Conservation (phyloP, 2,797 vertebrate genomes). For the Argyrosomus regius region DNA sequence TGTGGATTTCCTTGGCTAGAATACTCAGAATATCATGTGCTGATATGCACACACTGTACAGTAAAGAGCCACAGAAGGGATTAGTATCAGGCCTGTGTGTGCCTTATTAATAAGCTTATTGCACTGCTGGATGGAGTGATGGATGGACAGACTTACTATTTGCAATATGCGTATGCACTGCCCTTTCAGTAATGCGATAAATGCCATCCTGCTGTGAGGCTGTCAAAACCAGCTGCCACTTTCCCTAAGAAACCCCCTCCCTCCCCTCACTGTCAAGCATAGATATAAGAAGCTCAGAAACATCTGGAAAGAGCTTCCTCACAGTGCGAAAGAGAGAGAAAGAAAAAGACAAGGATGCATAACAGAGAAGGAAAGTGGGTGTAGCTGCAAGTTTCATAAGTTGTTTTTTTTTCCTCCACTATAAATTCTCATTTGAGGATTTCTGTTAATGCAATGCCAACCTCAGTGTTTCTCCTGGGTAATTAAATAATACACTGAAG, state of each 20-base stretch:
- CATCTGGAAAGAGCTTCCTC: constrained; percentile 17
- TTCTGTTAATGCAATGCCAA: background rate
- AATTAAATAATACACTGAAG: background rate
- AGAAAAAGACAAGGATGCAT: background rate
- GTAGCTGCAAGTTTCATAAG: background rate
- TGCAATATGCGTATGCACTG: constrained; percentile 14
- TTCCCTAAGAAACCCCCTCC: background rate
- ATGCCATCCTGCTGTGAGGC: constrained; percentile 37
- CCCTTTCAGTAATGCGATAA: constrained; percentile 42
- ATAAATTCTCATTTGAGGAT: background rate
- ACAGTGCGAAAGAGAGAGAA: background rate
- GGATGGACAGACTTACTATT: constrained; percentile 12
- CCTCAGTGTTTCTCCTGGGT: background rate
- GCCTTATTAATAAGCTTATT: constrained; percentile 29
- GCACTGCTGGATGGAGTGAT: constrained; percentile 9
- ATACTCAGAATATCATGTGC: background rate
- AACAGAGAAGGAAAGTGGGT: background rate
- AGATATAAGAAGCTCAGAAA: constrained; percentile 13
- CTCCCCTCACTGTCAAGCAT: background rate
- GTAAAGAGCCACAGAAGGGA: background rate
- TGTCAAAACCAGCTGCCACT: constrained; percentile 48
- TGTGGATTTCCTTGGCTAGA: constrained; percentile 1
- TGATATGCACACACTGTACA: background rate
- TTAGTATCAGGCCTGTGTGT: background rate
- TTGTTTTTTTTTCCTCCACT: background rate